These are phyloP conservation scores for Platysteira castanea DNA, from an alignment of 2,113 vertebrate genomes.

Conservation along the genomic window DNA sequence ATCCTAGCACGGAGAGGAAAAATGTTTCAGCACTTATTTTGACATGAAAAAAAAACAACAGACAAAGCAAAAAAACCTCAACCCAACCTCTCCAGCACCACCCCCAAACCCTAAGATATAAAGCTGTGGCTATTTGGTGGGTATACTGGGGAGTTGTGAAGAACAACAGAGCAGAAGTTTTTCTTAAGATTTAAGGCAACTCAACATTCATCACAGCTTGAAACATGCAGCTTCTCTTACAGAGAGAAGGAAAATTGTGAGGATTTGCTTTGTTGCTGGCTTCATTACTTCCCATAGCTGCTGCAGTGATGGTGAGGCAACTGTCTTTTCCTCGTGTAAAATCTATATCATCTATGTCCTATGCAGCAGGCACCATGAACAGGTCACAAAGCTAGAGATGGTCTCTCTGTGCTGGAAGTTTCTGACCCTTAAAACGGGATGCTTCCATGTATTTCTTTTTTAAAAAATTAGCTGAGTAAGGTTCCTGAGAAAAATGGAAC, in stretches of 20 bases:
- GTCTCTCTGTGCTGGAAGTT: neutral
- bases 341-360: neutral
- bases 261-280: neutral
- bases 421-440: neutral
- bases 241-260: neutral
- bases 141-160: fast-evolving
- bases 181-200: neutral
- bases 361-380: neutral
- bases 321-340: neutral
- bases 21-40: neutral
- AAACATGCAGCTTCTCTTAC: fast-evolving
- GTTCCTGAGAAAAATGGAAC: neutral
- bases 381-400: neutral
- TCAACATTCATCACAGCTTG: neutral
- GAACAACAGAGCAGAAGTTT: neutral
- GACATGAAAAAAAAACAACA: fast-evolving
- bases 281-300: fast-evolving
- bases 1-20: neutral
- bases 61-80: neutral
- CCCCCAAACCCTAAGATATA: neutral
- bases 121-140: neutral
- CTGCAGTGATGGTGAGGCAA: neutral
- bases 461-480: neutral
- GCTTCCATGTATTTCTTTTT: neutral
- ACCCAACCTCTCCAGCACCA: no score